Conservation (phyloP, 2,888 invertebrate genomes). For the Masnerella sp. region DNA sequence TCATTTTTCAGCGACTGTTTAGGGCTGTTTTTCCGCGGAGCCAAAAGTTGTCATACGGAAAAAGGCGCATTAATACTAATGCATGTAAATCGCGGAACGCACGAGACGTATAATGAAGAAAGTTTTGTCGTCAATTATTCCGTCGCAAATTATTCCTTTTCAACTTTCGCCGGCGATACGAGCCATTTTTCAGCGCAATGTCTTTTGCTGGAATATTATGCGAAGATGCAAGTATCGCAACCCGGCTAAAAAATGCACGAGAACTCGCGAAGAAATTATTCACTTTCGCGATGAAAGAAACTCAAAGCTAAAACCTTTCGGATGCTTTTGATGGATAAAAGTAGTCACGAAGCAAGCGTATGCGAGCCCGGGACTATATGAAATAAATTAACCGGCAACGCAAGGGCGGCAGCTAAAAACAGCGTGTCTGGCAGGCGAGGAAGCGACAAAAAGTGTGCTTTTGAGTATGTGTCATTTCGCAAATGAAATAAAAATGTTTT, state of each 20-base stretch:
- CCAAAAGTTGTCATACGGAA: constrained; percentile 10
- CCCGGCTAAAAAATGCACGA: constrained; percentile 50
- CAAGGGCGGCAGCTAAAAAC: constrained; percentile 46
- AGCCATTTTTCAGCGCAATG: constrained; percentile 39
- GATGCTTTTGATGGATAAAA: constrained; percentile 62
- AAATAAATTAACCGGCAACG: constrained; percentile 55
- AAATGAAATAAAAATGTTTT: constrained; percentile 51
- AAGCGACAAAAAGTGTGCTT: constrained; percentile 23
- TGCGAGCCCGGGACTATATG: constrained; percentile 47
- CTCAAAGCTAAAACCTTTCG: constrained; percentile 64
- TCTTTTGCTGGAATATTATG: constrained; percentile 41
- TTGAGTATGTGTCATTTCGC: constrained; percentile 33
- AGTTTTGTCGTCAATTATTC: constrained; percentile 47
- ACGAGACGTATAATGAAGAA: constrained; percentile 31
- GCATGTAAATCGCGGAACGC: constrained; percentile 30
- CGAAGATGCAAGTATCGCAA: constrained; percentile 33
- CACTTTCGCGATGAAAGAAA: constrained; percentile 57
- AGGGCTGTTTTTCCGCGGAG: not conserved
- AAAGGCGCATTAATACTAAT: constrained; percentile 15
- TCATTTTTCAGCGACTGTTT: constrained; percentile 30
- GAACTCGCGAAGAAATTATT: constrained; percentile 58
- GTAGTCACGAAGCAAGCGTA: constrained; percentile 50
- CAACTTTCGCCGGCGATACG: constrained; percentile 24
- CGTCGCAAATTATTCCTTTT: constrained; percentile 35
- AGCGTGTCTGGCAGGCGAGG: constrained; percentile 21